Conservation (phyloP, 2,113 vertebrate species). For the Gyps fulvus region DNA sequence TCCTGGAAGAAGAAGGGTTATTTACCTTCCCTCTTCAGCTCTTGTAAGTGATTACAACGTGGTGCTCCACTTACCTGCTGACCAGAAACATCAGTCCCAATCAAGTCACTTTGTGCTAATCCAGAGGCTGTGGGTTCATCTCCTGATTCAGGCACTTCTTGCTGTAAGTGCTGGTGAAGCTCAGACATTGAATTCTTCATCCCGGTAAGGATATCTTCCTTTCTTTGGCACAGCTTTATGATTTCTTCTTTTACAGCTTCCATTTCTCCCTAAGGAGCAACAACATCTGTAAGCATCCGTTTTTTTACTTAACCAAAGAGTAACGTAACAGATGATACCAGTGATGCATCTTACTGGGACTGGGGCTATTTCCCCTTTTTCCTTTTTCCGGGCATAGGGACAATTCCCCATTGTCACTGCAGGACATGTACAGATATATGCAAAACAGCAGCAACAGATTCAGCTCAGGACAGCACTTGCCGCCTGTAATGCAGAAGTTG, state of each 20-base stretch:
- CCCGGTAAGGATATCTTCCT: constrained; percentile 60
- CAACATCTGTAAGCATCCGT: neutral
- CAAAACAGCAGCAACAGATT: neutral
- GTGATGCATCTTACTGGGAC: constrained; percentile 25
- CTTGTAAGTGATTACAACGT: neutral
- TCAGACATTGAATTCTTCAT: constrained; percentile 66
- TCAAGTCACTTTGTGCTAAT: neutral
- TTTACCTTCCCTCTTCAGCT: neutral
- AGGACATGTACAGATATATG: neutral
- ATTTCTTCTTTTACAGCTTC: constrained; percentile 68
- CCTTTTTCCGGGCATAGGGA: neutral
- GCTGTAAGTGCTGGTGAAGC: constrained; percentile 65
- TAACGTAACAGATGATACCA: neutral
- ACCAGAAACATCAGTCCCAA: constrained; percentile 2
- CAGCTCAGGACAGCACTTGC: neutral
- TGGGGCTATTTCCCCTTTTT: neutral
- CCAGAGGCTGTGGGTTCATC: neutral
- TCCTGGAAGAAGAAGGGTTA: neutral
- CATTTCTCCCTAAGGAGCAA: constrained; percentile 65
- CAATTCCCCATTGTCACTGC: constrained; percentile 39
- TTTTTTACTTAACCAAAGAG: neutral
- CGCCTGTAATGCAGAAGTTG: neutral
- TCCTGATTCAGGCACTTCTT: constrained; percentile 44
- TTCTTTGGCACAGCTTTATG: constrained; percentile 70
- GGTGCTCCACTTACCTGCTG: constrained; percentile 56